Evolutionary conservation across 2,797 vertebrate genomes (phyloP), one percentile per base, ranked within the genome.

Genomic region (Gallinago nigripennis): DNA sequence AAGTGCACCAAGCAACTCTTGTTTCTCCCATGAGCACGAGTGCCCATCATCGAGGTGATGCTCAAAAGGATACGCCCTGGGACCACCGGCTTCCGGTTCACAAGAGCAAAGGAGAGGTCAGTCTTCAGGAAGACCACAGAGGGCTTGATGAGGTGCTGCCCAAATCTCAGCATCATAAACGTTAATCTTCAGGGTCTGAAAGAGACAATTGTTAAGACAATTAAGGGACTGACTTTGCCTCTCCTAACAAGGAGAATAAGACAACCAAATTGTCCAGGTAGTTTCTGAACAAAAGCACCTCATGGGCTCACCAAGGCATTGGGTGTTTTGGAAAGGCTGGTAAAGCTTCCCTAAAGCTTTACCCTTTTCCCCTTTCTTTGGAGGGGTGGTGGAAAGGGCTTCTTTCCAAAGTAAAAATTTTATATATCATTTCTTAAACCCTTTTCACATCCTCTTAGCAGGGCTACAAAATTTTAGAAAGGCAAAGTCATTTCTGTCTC

Each of bases 31-130:
- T 19, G 80, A 66, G 51, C 2, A 2, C 0, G 3, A 48, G 18
- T 15, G 20, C 41, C 83, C 46, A 57, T 10, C 2, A 10, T 53
- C 8, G 30, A 76, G 75, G 28, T 12, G 19, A 92, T 68, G 33
- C 54, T 3, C 5, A 8, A 75, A 99, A 99, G 98, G 99, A 99
- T 99, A 99, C 98, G 98, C 3, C 99, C 99, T 1, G 98, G 98
- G 41, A 99, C 98, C 92, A 99, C 98, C 0, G 98, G 99, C 87
- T 98, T 98, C 90, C 98, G 97, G 95, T 99, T 99, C 97, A 99
- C 99, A 5, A 99, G 96, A 9, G 98, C 98, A 3, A 99, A 99
- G 75, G 98, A 98, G 84, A 99, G 96, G 70, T 99, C 98, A 0
- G 98, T 99, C 97, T 97, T 97, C 94, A 99, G 97, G 96, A 99